phyloP scores from a whole-genome alignment of 2,113 vertebrate species.

The Camelus dromedarius region DNA sequence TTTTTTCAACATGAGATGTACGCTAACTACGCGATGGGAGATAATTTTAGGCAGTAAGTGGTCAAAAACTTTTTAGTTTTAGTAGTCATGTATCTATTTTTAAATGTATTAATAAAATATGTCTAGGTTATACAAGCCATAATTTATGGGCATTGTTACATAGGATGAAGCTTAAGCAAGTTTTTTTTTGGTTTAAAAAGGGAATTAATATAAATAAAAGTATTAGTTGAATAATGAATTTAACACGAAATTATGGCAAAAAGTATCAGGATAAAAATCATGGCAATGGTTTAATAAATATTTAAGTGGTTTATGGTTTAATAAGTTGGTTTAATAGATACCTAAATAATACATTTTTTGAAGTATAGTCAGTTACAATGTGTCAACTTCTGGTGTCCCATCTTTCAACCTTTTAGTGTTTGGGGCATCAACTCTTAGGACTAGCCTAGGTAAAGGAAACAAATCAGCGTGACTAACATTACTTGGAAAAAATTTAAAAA shows the following conservation, averaged over 20 bases:
- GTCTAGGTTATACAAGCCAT: neutral
- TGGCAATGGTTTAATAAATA: neutral
- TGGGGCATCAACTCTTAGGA: neutral
- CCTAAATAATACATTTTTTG: neutral
- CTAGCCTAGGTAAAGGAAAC: neutral
- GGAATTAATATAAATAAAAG: neutral
- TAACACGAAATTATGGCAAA: slow-evolving; percentile 23
- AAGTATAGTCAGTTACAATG: too few relatives aligned
- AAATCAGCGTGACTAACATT: neutral
- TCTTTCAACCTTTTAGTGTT: neutral
- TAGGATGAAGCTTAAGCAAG: neutral
- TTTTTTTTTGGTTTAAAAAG: neutral
- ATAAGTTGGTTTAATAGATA: neutral
- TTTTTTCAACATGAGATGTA: neutral
- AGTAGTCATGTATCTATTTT: neutral
- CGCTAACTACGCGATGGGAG: neutral
- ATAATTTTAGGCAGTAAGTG: neutral
- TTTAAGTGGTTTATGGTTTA: neutral
- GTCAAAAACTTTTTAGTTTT: neutral
- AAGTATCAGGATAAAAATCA: slow-evolving; percentile 22
- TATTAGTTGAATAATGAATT: neutral
- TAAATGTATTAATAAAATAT: neutral
- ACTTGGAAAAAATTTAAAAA: neutral
- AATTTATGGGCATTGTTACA: neutral
- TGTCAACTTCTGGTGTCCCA: too few relatives aligned